Evolutionary conservation across 2,888 invertebrate species (phyloP), one percentile per base, ranked within the genome.

Genomic region (Stenurella melanura): DNA sequence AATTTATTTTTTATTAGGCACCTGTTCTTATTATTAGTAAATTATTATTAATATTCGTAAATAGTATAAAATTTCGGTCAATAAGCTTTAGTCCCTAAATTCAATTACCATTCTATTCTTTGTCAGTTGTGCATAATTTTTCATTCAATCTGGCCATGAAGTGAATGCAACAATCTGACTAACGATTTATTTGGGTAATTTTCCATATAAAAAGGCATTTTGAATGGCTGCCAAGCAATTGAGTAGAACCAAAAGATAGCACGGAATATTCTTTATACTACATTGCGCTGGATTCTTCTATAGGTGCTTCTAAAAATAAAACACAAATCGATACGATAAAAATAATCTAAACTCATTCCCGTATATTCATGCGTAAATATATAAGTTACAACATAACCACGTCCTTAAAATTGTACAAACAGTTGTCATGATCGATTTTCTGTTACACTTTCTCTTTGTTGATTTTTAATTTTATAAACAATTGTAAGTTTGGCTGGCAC

Each of bases 161-260:
- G 1, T 11, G 61, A 61, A 15, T 3, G 26, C 26, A 61, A 61
- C 61, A 30, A 3, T 34, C 17, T 15, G 12, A 17, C 30, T 9
- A 3, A 7, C 15, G n/a, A 15, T 61, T 30, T 26, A 15, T 61
- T 61, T 15, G 19, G 21, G 30, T 26, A 61, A 61, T 50, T 61
- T 26, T 61, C 5, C 26, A 30, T 61, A 7, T 11, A 61, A 61
- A 61, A 30, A n/a, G 61, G 15, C 26, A 58, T 58, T 61, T 61
- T 61, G 61, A 61, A 61, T 61, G 7, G 30, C 15, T 61, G 61
- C 61, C 61, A 61, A 30, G 30, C 30, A n/a, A 26, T 61, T 30
- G 7, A 26, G 12, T 61, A 5, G 58, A n/a, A 30, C 15, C 15
- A 30, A 30, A 30, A 15, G 61, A n/a, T 12, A 30, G 34, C 1